Conservation (phyloP, 2,113 vertebrate genomes). For the Rhynchopsitta pachyrhyncha region DNA sequence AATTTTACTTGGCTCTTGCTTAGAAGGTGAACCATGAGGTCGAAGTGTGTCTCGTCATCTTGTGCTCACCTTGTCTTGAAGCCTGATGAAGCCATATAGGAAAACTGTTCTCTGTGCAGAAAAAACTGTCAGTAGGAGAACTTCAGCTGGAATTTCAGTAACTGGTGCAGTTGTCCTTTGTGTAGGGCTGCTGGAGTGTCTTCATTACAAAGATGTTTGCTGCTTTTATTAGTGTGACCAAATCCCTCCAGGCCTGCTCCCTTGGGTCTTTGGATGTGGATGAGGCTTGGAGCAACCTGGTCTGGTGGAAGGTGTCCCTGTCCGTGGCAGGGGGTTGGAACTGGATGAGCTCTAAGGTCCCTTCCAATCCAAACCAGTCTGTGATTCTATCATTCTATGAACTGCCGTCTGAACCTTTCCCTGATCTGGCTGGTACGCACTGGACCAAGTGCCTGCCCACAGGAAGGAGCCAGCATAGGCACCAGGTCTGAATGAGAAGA, state of each 20-base stretch:
- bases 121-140: neutral
- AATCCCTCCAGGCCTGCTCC: neutral
- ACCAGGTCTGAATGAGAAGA: neutral
- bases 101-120: neutral
- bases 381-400: neutral
- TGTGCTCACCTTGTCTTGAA: neutral
- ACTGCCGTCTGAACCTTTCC: neutral
- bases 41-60: neutral
- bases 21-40: neutral
- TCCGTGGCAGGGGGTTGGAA: neutral
- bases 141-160: neutral
- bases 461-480: neutral
- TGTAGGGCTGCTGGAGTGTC: neutral
- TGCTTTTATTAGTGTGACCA: neutral
- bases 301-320: neutral
- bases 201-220: neutral
- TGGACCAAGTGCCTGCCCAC: neutral
- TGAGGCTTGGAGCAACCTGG: neutral
- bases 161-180: neutral
- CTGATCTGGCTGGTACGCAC: rapidly evolving
- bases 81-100: neutral
- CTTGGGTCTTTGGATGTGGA: neutral
- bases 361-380: neutral
- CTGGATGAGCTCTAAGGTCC: neutral
- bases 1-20: neutral